Evolutionary conservation across 2,888 invertebrate species (phyloP).

Genomic region (Sinohyriopsis cumingii): DNA sequence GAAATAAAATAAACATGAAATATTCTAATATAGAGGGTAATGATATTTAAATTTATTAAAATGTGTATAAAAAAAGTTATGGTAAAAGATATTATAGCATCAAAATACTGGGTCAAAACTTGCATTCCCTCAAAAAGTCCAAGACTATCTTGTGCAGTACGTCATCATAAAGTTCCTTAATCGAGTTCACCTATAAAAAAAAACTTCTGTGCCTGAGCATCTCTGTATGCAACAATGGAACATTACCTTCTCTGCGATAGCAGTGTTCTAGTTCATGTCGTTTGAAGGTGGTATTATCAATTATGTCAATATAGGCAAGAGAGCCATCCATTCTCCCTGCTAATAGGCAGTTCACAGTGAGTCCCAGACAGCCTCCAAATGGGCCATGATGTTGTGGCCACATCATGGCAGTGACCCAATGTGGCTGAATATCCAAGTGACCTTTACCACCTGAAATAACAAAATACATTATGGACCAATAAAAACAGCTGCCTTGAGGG

Average conservation of each 20-base stretch:
- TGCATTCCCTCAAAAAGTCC: not conserved
- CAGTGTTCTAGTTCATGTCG: constrained; percentile 65
- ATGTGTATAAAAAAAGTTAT: no score
- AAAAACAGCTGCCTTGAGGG: no score
- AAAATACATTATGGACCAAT: no score
- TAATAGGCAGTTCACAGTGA: constrained; percentile 72
- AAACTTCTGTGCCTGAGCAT: not conserved
- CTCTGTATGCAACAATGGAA: not conserved
- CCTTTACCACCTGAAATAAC: constrained; percentile 72
- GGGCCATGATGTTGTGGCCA: constrained; percentile 73
- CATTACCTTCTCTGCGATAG: constrained; percentile 58
- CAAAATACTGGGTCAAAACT: no score
- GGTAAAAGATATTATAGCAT: no score
- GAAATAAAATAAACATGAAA: not conserved
- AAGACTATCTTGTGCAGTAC: not conserved
- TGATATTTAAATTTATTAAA: no score
- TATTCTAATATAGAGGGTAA: no score
- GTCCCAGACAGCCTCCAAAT: constrained; percentile 64
- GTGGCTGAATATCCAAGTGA: constrained; percentile 71
- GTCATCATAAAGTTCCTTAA: no score
- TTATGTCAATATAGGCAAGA: constrained; percentile 62
- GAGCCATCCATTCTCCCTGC: constrained; percentile 77
- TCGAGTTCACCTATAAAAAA: no score
- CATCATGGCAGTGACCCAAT: constrained; percentile 71
- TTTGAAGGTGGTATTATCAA: constrained; percentile 58